Evolutionary conservation across 1,140 invertebrate species (phyloP).

Genomic region (Sarcophaga peregrina): DNA sequence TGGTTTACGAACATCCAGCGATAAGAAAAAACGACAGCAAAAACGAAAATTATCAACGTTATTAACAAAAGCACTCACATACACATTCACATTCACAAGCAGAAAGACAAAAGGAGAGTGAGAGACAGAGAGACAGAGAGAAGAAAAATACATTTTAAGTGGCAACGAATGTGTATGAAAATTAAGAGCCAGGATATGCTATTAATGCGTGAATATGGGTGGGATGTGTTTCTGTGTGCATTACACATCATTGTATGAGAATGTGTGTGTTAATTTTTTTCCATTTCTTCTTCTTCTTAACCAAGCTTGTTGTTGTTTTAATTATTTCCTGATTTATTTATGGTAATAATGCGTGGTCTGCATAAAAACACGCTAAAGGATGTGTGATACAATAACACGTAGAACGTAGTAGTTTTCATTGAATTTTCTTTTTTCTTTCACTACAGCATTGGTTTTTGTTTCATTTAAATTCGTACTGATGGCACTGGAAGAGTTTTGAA

Average conservation of each 20-base stretch:
- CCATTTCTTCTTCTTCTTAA: not conserved
- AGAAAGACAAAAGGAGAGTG: not conserved
- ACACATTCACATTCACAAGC: not conserved
- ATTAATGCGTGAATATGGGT: too few relatives aligned
- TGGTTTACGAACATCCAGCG: not conserved
- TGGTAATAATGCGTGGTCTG: constrained; percentile 37
- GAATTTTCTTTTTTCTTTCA: too few relatives aligned
- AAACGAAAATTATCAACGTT: not conserved
- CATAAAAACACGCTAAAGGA: not conserved
- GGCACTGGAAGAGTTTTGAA: too few relatives aligned
- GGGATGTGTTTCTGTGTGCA: not conserved
- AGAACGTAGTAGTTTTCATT: too few relatives aligned
- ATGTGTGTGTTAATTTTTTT: not conserved
- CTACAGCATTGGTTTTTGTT: not conserved
- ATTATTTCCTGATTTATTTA: constrained; percentile 42
- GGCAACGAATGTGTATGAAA: too few relatives aligned
- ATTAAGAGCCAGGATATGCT: too few relatives aligned
- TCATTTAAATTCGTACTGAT: not conserved
- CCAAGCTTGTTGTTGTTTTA: constrained; percentile 37
- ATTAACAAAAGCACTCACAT: constrained; percentile 18
- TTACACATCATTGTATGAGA: not conserved
- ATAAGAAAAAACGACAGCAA: not conserved
- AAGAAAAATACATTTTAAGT: too few relatives aligned
- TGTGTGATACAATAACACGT: too few relatives aligned
- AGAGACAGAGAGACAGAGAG: too few relatives aligned